Evolutionary conservation across 2,888 invertebrate genomes (phyloP).

Genomic region (Dusona sp.): DNA sequence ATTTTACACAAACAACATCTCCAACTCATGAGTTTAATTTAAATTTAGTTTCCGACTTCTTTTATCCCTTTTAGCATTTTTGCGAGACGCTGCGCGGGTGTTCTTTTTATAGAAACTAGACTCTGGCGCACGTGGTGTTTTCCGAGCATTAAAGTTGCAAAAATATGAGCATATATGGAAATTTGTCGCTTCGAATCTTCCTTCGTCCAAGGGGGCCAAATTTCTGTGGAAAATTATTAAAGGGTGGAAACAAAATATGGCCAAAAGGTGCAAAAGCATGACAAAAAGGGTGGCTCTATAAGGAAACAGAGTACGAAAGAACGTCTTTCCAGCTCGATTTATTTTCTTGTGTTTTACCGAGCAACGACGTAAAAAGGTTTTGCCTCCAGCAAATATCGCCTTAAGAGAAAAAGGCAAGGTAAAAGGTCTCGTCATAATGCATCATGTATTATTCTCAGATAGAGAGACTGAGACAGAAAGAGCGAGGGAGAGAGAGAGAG

Average conservation of each 20-base stretch:
- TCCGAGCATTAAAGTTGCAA: constrained; percentile 14
- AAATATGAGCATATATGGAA: constrained; percentile 48
- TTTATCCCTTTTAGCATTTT: constrained; percentile 20
- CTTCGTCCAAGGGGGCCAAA: constrained; percentile 17
- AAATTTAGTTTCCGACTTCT: constrained; percentile 26
- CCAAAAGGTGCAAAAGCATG: background rate
- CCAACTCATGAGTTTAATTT: constrained; percentile 9
- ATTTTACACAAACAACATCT: constrained; percentile 11
- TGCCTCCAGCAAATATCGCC: constrained; percentile 34
- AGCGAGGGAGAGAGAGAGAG: background rate
- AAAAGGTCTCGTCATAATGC: constrained; percentile 43
- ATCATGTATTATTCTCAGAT: constrained; percentile 48
- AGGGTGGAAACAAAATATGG: background rate
- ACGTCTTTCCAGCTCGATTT: constrained; percentile 25
- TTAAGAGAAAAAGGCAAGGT: constrained; percentile 5
- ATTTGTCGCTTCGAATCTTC: constrained; percentile 40
- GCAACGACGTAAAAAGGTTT: constrained; percentile 6
- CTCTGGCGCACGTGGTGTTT: constrained; percentile 26
- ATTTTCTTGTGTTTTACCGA: constrained; percentile 11
- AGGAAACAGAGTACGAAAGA: background rate
- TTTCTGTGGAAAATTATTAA: constrained; percentile 24
- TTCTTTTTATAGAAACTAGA: constrained; percentile 18
- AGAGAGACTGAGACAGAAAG: background rate
- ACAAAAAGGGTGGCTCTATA: background rate
- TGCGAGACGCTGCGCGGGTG: constrained; percentile 27